Conservation (phyloP, 2,113 vertebrate species). For the Pogona vitticeps region DNA sequence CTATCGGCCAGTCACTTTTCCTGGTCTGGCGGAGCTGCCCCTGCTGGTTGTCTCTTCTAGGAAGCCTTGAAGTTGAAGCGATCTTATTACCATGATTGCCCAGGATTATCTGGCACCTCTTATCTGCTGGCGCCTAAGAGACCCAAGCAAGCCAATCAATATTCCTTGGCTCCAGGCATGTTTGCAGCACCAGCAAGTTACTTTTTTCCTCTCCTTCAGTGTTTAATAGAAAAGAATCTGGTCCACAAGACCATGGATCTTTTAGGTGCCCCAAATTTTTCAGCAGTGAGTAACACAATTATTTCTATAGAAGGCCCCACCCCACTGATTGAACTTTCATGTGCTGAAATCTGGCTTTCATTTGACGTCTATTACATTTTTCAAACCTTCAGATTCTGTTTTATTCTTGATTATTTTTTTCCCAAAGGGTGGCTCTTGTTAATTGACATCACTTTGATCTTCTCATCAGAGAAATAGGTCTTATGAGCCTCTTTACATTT, state of each 20-base stretch:
- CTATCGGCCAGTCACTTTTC: too few species aligned
- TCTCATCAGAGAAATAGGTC: background rate
- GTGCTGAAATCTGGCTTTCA: background rate
- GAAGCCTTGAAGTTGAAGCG: too few species aligned
- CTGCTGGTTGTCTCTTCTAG: too few species aligned
- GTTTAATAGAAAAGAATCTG: background rate
- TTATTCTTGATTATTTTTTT: conserved; percentile 11
- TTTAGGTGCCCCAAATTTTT: background rate
- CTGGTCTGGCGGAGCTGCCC: too few species aligned
- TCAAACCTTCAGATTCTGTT: background rate
- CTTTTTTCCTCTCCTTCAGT: too few species aligned
- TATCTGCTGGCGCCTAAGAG: too few species aligned
- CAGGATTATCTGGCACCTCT: too few species aligned
- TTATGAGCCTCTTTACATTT: background rate
- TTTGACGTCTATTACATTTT: background rate
- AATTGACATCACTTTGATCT: background rate
- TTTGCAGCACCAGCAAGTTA: too few species aligned
- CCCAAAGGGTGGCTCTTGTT: conserved; percentile 10
- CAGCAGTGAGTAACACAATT: background rate
- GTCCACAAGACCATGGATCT: background rate
- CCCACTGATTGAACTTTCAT: background rate
- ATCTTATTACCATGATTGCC: too few species aligned
- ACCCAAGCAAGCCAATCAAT: too few species aligned
- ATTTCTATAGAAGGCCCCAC: background rate
- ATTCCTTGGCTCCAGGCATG: too few species aligned